phyloP scores from a whole-genome alignment of 2,113 vertebrate species.

The Leptodactylus fuscus region DNA sequence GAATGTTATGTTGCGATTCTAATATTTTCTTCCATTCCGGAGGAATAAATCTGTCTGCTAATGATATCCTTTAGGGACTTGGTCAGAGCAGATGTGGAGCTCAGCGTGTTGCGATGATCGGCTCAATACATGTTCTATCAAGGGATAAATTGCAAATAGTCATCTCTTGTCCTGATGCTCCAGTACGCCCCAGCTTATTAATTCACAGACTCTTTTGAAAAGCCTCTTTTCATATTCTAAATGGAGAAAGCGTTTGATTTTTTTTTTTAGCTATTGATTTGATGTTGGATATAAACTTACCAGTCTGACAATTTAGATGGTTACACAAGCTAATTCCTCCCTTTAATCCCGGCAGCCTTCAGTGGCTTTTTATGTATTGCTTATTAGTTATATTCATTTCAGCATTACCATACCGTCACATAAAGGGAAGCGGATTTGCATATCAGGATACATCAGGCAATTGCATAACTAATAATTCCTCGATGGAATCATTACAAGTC shows the following conservation, averaged over 20 bases:
- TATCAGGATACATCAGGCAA: background rate
- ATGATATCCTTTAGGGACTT: constrained; percentile 54
- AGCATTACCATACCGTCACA: background rate
- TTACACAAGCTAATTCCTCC: constrained; percentile 26
- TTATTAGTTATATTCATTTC: background rate
- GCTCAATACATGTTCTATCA: constrained; percentile 54
- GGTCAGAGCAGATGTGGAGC: constrained; percentile 41
- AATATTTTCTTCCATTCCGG: constrained; percentile 45
- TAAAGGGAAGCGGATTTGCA: too few species aligned
- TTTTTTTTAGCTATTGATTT: constrained; percentile 34
- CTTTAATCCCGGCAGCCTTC: constrained; percentile 19
- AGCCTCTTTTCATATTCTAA: constrained; percentile 49
- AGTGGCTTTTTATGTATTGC: background rate
- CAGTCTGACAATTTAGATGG: background rate
- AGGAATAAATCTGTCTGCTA: constrained; percentile 43
- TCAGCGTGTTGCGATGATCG: constrained; percentile 30
- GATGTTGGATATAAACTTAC: constrained; percentile 31
- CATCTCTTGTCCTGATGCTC: constrained; percentile 53
- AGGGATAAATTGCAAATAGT: constrained; percentile 50
- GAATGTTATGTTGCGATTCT: background rate
- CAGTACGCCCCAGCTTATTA: constrained; percentile 26
- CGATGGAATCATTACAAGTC: too few species aligned
- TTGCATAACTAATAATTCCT: too few species aligned
- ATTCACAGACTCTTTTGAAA: constrained; percentile 29
- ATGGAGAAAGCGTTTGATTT: constrained; percentile 46